A percentile compares a stretch with the other conserved stretches of the same genome.
Evolutionary conservation across 2,113 vertebrate genomes (phyloP).

Genomic region (Rhizomys pruinosus): DNA sequence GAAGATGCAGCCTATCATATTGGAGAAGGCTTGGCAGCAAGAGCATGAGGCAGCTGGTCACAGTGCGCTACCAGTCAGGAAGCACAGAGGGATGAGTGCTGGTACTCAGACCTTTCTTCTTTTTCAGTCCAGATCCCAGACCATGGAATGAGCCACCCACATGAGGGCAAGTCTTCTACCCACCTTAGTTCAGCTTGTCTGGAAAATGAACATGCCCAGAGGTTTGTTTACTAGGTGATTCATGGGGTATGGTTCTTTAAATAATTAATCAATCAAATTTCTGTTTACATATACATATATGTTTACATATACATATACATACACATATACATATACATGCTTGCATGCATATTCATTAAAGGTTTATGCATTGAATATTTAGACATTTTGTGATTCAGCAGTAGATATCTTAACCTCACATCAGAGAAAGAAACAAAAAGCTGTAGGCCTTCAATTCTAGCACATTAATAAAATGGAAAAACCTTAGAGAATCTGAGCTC

Average conservation of each 20-base stretch:
- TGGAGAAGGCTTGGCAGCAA: background rate
- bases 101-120: too few relatives aligned
- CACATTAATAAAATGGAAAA: slow-evolving; percentile 48
- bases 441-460: slow-evolving; percentile 1
- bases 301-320: background rate
- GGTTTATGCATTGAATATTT: background rate
- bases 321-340: background rate
- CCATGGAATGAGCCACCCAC: background rate
- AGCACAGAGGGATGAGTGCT: background rate
- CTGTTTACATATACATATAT: background rate
- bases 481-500: slow-evolving; percentile 9
- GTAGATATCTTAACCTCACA: background rate
- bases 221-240: background rate
- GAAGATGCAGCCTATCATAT: background rate
- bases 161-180: background rate
- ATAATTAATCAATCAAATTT: background rate
- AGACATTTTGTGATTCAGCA: background rate
- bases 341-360: background rate
- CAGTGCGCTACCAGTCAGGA: background rate
- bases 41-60: background rate
- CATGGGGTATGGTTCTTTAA: background rate
- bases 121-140: background rate
- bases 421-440: slow-evolving; percentile 28
- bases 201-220: background rate
- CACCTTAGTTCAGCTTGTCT: background rate